phyloP scores from a whole-genome alignment of 2,797 vertebrate genomes.

The Lepus oiostolus region DNA sequence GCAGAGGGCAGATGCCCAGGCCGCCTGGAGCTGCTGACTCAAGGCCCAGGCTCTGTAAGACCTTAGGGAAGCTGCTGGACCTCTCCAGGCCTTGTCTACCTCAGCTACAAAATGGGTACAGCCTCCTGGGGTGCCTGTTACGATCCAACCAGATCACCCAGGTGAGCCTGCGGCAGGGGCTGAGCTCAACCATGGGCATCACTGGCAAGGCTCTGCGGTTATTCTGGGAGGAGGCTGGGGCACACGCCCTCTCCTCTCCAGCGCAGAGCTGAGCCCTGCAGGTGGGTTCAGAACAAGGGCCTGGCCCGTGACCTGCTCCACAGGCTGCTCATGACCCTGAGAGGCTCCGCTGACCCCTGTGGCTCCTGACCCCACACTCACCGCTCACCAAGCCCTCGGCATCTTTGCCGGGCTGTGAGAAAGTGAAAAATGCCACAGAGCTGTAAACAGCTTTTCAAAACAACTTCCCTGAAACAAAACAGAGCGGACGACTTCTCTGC shows the following conservation, averaged over 20 bases:
- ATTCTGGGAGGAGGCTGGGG: background rate
- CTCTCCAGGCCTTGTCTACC: background rate
- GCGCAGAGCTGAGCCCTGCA: too few relatives aligned
- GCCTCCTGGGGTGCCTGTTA: fast-evolving
- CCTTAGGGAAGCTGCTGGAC: background rate
- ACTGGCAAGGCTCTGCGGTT: fast-evolving
- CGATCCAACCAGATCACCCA: background rate
- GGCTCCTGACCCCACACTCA: background rate
- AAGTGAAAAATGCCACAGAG: background rate
- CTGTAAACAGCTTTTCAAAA: background rate
- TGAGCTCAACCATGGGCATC: fast-evolving
- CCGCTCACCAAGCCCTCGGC: background rate
- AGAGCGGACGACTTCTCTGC: background rate
- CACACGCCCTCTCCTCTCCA: background rate
- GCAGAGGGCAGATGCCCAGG: background rate
- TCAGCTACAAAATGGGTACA: background rate
- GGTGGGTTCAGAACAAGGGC: background rate
- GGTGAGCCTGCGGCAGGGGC: background rate
- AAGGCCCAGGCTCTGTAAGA: background rate
- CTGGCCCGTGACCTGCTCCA: background rate
- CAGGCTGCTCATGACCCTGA: background rate
- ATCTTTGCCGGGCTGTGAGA: background rate
- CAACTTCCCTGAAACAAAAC: background rate
- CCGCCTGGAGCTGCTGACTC: too few relatives aligned
- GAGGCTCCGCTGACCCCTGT: too few relatives aligned